Conservation (phyloP, 2,888 invertebrate species). For the Thalpophila matura region DNA sequence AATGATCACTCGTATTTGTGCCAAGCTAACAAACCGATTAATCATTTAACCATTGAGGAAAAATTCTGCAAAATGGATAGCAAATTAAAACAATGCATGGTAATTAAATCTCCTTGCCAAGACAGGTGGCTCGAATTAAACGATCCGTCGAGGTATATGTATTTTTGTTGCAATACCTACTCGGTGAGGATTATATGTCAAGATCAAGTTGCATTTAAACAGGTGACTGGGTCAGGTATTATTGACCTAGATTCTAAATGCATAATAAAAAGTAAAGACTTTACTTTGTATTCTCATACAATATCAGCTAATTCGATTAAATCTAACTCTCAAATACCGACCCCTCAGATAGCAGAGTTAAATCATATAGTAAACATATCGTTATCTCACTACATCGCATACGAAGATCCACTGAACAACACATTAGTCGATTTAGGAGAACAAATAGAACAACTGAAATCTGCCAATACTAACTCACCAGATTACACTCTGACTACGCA, state of each 20-base stretch:
- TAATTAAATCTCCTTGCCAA: slow-evolving; percentile 15
- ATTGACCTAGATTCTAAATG: slow-evolving; percentile 10
- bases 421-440: slow-evolving; percentile 1
- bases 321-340: slow-evolving; percentile 3
- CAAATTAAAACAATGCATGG: slow-evolving; percentile 10
- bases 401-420: too few relatives aligned
- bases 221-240: too few relatives aligned
- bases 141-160: neutral
- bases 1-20: slow-evolving; percentile 10
- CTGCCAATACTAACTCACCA: slow-evolving; percentile 9
- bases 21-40: slow-evolving; percentile 11
- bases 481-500: slow-evolving; percentile 13
- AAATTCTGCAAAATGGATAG: slow-evolving; percentile 11
- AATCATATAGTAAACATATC: slow-evolving; percentile 27
- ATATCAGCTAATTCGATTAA: slow-evolving; percentile 1
- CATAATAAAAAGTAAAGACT: slow-evolving; percentile 17
- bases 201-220: too few relatives aligned
- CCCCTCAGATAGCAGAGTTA: slow-evolving; percentile 23
- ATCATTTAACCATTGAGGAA: slow-evolving; percentile 15
- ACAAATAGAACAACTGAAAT: slow-evolving; percentile 17
- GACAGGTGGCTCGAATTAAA: neutral
- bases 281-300: slow-evolving; percentile 8
- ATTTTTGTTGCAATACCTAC: too few relatives aligned
- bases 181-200: too few relatives aligned
- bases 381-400: slow-evolving; percentile 3